Evolutionary conservation across 2,888 invertebrate genomes (phyloP).

Genomic region (Kryphioiulus occultus): DNA sequence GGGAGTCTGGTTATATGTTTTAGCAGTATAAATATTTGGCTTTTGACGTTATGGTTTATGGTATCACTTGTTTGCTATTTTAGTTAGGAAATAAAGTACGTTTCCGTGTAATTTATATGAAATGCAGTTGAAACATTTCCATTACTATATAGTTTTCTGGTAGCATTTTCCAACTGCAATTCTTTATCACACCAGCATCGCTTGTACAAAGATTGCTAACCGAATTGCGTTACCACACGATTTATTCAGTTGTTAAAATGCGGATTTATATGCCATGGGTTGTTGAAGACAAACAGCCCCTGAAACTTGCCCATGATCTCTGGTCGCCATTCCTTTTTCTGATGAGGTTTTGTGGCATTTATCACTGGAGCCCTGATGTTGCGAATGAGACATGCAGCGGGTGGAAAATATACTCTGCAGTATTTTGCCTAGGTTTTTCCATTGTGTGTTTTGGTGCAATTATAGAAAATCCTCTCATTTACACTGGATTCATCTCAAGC

Average conservation of each 20-base stretch:
- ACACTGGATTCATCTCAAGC: neutral
- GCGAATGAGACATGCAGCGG: neutral
- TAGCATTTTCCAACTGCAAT: too few relatives aligned
- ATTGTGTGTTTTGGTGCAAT: neutral
- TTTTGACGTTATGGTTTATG: too few relatives aligned
- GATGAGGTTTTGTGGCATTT: neutral
- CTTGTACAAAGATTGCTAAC: neutral
- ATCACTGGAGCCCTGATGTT: neutral
- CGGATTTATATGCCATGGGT: too few relatives aligned
- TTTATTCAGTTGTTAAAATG: too few relatives aligned
- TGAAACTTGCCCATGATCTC: neutral
- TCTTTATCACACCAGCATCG: neutral
- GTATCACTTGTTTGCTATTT: too few relatives aligned
- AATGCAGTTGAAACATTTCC: too few relatives aligned
- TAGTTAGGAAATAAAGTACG: neutral
- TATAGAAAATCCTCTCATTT: neutral
- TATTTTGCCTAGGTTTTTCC: neutral
- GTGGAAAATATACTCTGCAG: neutral
- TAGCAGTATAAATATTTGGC: too few relatives aligned
- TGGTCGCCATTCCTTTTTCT: neutral
- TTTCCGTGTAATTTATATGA: neutral
- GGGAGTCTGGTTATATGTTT: too few relatives aligned
- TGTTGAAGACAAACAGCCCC: neutral
- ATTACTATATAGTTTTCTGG: too few relatives aligned
- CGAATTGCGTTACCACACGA: neutral